Evolutionary conservation across 2,888 invertebrate genomes (phyloP), one percentile per base, ranked within the genome.

Genomic region (Thyatira batis): DNA sequence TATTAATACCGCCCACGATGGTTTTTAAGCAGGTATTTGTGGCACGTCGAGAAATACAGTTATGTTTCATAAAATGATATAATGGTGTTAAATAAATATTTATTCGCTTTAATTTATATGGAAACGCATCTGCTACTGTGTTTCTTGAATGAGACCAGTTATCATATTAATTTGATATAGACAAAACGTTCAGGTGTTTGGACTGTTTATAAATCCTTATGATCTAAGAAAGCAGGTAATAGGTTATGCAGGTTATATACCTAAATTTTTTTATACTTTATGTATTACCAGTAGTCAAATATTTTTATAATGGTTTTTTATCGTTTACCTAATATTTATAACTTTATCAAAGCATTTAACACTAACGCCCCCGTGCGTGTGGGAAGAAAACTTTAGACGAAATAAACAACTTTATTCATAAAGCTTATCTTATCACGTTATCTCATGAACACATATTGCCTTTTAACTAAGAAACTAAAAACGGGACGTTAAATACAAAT

Each of bases 401-500:
- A 27, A 49, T 20, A 44, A 64, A 67, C 60, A 64, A 52, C 66
- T 64, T 1, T 49, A 54, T 52, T 58, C 53, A 68, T 73, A 63
- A 67, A 58, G 43, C 33, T 60, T 74, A 74, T 71, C 73, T 73
- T 53, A 65, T 61, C 61, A 60, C 50, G 30, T 9, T 57, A 72
- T 59, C 64, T 64, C 61, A 63, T 62, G 56, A 67, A 71, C 63
- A 58, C 51, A 59, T 60, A 65, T 67, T 65, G 65, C 58, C 61
- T 68, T 71, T 65, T 73, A 60, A 74, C 61, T 67, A 67, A 64
- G 63, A 60, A 63, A 69, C 61, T 66, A 60, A 60, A 72, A 54
- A 60, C 55, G 52, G 54, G 63, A 67, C 66, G 73, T 79, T 78
- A 80, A 75, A 78, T 73, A 74, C 71, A 77, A 78, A 79, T 78